Evolutionary conservation across 2,797 vertebrate genomes (phyloP), one percentile per base, ranked within the genome.

Genomic region (Pangasius krempfi): DNA sequence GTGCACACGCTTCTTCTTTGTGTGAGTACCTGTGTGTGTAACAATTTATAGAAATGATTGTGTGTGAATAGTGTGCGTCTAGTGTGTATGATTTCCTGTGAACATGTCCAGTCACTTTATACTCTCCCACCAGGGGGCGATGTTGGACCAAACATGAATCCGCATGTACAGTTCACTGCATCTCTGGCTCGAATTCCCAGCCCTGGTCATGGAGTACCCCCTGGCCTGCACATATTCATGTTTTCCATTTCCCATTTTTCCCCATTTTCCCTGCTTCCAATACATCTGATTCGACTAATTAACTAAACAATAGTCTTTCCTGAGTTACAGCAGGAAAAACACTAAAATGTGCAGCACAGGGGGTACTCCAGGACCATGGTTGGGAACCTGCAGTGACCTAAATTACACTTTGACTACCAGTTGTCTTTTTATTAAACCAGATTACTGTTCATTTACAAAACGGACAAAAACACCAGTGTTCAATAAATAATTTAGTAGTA

Each of bases 1-100:
- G 94, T 99, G 98, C 95, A 99, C 98, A 56, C 97, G 98, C 92
- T 99, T 99, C 97, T 99, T 99, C 96, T 99, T 99, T 93, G 98
- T 99, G 98, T 99, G 93, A 99, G 98, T 98, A 89, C 68, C 78
- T 76, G 7, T 25, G 18, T 22, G n/a, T 37, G 54, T 37, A 20
- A 40, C 54, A 80, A 14, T 87, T 27, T 66, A 58, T 37, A 37
- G 50, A 27, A n/a, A 22, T n/a, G 52, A 3, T 1, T n/a, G 37
- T 56, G 1, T n/a, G 9, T 79, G n/a, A 33, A 44, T 18, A 58
- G 10, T 50, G 27, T 44, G 1, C 44, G 56, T 27, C 5, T 25
- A 7, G 47, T 70, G 47, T 70, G 5, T 8, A 25, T 52, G n/a
- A 50, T 33, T 68, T 84, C 8, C 44, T 22, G 27, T 2, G 20